These are phyloP conservation scores for Hipposideros armiger DNA, from an alignment of 2,113 vertebrate genomes.

Conservation along the genomic window DNA sequence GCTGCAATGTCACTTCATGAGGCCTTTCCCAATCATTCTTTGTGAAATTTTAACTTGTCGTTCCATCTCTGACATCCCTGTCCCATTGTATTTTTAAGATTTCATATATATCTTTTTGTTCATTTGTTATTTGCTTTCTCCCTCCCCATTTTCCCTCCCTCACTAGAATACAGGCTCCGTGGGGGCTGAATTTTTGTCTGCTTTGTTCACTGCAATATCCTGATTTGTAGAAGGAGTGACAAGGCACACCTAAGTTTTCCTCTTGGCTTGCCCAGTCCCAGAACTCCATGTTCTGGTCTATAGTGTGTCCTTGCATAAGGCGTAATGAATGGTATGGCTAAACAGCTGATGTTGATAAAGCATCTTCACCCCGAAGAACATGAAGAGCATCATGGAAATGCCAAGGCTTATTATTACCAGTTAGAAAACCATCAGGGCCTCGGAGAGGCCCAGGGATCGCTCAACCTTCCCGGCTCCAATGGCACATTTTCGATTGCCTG, in stretches of 20 bases:
- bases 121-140: background rate
- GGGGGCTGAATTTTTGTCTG: background rate
- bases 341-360: background rate
- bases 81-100: background rate
- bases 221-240: background rate
- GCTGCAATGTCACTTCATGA: background rate
- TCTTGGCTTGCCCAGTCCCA: background rate
- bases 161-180: background rate
- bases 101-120: background rate
- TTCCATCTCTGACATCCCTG: background rate
- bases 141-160: background rate
- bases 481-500: background rate
- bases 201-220: background rate
- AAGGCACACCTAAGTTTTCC: background rate
- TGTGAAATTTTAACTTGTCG: background rate
- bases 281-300: background rate
- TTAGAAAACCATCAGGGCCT: conserved; percentile 18
- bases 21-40: background rate
- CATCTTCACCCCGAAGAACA: background rate
- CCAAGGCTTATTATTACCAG: background rate
- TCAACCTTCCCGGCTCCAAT: background rate
- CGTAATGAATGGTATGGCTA: background rate
- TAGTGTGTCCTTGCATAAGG: background rate
- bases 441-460: background rate
- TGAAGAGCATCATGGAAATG: background rate